Conservation (phyloP, 2,113 vertebrate species). For the Tachysurus fulvidraco region DNA sequence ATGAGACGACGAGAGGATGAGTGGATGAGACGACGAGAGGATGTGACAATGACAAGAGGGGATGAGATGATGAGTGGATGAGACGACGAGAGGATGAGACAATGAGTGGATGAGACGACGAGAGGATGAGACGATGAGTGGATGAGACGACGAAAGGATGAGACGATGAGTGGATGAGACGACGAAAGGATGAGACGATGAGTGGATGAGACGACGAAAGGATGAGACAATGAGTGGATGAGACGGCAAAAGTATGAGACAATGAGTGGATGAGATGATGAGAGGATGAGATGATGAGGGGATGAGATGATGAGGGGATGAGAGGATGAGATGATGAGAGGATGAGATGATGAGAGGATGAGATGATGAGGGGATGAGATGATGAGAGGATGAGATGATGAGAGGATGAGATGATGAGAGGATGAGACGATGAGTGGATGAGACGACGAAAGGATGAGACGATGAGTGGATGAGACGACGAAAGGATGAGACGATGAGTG, state of each 20-base stretch:
- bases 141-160: too few species aligned
- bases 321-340: background rate
- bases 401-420: background rate
- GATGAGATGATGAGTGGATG: too few species aligned
- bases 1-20: background rate
- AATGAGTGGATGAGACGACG: background rate
- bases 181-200: background rate
- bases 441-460: background rate
- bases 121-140: background rate
- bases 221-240: background rate
- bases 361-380: background rate
- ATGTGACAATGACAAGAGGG: too few species aligned
- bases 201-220: background rate
- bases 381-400: background rate
- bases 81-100: background rate
- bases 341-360: background rate
- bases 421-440: background rate
- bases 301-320: background rate
- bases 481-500: too few species aligned
- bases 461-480: background rate
- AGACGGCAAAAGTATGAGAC: too few species aligned
- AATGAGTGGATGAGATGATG: background rate
- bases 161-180: too few species aligned
- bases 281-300: background rate
- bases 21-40: background rate